Percentiles rank a stretch among this genome's conserved stretches.
These are phyloP conservation scores for Danio choprae DNA, from an alignment of 2,797 vertebrate species.

Conservation along the genomic window DNA sequence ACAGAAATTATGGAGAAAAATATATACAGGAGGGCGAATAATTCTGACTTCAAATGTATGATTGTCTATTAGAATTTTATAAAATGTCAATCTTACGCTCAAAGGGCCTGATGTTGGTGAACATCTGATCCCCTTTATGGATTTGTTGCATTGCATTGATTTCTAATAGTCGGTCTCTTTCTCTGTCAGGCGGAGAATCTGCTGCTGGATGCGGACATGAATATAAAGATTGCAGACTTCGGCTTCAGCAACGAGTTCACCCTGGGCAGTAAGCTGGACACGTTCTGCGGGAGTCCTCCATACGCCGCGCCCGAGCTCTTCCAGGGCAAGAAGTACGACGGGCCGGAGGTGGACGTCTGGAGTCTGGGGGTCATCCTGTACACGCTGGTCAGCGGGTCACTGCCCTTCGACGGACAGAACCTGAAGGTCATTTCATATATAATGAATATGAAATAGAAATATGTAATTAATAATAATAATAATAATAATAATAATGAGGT, in stretches of 20 bases:
- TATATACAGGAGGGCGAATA: no score
- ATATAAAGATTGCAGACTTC: conserved; percentile 96
- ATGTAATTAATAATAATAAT: no score
- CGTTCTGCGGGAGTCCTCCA: conserved; percentile 91
- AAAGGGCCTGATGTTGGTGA: background rate
- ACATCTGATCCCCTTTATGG: background rate
- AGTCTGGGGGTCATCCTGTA: conserved; percentile 90
- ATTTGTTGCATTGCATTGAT: conserved; percentile 10
- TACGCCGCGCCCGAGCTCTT: conserved; percentile 92
- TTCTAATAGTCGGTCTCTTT: background rate
- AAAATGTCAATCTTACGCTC: no score
- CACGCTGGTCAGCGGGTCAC: conserved; percentile 92
- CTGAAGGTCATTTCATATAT: conserved; percentile 80
- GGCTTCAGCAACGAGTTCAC: conserved; percentile 96
- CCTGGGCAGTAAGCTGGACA: conserved; percentile 91
- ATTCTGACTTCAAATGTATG: no score
- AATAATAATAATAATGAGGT: no score
- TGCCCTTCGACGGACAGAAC: conserved; percentile 95
- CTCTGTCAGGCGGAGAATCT: conserved; percentile 88
- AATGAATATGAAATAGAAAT: background rate
- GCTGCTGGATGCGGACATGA: conserved; percentile 92
- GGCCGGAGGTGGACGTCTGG: conserved; percentile 89
- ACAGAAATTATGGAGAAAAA: no score
- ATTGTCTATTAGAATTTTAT: no score
- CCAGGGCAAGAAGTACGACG: conserved; percentile 89